Percentiles rank a stretch among this genome's conserved stretches.
These are phyloP conservation scores for Pelvicachromis taeniatus DNA, from an alignment of 2,113 vertebrate genomes.

Conservation along the genomic window DNA sequence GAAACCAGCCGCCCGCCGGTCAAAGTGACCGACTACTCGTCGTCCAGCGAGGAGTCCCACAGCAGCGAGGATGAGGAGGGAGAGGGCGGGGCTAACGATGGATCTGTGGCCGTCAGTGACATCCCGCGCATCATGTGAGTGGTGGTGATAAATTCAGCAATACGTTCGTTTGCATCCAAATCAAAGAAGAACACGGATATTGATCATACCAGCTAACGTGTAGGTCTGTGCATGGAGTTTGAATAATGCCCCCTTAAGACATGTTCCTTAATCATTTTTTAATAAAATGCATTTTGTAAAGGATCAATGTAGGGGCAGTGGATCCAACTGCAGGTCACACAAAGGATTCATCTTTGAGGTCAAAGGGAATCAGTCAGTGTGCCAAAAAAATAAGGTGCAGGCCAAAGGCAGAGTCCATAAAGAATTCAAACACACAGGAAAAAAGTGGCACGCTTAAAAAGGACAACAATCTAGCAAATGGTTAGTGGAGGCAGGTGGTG, in stretches of 20 bases:
- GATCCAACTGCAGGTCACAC: background rate
- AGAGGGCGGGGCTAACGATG: slow-evolving; percentile 87
- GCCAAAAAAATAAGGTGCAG: background rate
- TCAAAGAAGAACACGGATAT: background rate
- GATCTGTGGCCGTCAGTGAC: slow-evolving; percentile 94
- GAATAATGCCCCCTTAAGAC: rapidly evolving
- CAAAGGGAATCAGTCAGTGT: background rate
- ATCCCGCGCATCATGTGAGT: slow-evolving; percentile 97
- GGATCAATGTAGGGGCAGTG: background rate
- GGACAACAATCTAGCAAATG: rapidly evolving
- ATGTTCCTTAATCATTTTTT: background rate
- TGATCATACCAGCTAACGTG: background rate
- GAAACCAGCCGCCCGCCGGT: slow-evolving; percentile 91
- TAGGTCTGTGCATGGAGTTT: background rate
- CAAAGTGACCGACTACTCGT: slow-evolving; percentile 98
- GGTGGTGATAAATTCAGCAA: background rate
- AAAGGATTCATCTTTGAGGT: rapidly evolving
- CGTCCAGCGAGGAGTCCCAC: slow-evolving; percentile 94
- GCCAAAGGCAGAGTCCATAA: background rate
- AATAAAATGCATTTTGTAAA: background rate
- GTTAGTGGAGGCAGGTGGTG: background rate
- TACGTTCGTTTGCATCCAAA: background rate
- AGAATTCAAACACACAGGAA: background rate
- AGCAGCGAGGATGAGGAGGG: slow-evolving; percentile 95
- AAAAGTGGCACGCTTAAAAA: rapidly evolving